phyloP scores from a whole-genome alignment of 1,140 invertebrate genomes.

The Lycorma delicatula region DNA sequence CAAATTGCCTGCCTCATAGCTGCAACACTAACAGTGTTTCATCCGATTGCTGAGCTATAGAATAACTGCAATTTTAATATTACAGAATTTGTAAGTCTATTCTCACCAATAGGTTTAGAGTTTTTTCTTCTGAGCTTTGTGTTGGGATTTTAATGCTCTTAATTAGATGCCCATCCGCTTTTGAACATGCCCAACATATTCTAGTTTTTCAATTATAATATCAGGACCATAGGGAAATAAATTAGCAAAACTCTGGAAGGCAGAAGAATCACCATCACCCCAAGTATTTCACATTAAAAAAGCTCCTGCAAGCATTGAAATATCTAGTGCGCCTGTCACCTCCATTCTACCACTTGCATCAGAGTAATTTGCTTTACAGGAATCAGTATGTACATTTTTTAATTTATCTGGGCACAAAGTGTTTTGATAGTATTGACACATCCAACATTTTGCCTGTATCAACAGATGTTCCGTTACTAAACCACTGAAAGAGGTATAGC shows the following conservation, averaged over 20 bases:
- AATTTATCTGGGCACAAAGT: slow-evolving; percentile 8
- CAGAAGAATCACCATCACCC: slow-evolving; percentile 22
- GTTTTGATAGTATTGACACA: slow-evolving; percentile 16
- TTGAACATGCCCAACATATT: slow-evolving; percentile 17
- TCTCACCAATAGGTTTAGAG: slow-evolving; percentile 1
- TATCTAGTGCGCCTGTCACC: slow-evolving; percentile 21
- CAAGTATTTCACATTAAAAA: slow-evolving; percentile 19
- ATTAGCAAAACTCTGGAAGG: neutral
- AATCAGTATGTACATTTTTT: neutral
- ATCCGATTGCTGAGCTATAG: slow-evolving; percentile 6
- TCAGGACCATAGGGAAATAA: slow-evolving; percentile 12
- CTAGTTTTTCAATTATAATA: slow-evolving; percentile 13
- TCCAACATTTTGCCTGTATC: slow-evolving; percentile 19
- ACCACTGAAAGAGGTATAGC: slow-evolving; percentile 19
- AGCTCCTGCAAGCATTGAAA: slow-evolving; percentile 19
- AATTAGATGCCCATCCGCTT: slow-evolving; percentile 7
- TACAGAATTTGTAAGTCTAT: slow-evolving; percentile 6
- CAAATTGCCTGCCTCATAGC: slow-evolving; percentile 17
- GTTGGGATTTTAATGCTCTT: slow-evolving; percentile 3
- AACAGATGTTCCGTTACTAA: slow-evolving; percentile 17
- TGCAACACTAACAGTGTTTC: slow-evolving; percentile 1
- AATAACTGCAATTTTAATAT: slow-evolving; percentile 2
- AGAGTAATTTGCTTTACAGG: slow-evolving; percentile 23
- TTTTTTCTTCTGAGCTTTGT: slow-evolving; percentile 1
- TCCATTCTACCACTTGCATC: slow-evolving; percentile 26